Evolutionary conservation across 1,140 invertebrate species (phyloP).

Genomic region (Chionoecetes opilio): DNA sequence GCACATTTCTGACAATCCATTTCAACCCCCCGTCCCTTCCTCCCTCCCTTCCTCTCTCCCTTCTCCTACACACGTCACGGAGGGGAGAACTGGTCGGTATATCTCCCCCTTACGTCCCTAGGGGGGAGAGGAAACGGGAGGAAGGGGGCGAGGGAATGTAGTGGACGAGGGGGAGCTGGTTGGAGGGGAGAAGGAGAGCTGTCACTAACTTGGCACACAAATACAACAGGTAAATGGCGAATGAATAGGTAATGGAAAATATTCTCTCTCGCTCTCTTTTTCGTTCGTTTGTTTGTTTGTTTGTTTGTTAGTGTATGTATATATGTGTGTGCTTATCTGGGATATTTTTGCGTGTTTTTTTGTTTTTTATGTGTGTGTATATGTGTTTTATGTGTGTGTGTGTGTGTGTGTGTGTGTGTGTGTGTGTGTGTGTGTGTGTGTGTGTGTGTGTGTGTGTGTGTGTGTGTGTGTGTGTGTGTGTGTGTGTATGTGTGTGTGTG

Average conservation of each 20-base stretch:
- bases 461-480: no score
- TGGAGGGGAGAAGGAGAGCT: not conserved
- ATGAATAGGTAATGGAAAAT: not conserved
- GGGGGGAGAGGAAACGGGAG: not conserved
- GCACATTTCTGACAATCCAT: constrained; percentile 4
- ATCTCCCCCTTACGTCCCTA: not conserved
- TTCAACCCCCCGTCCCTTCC: not conserved
- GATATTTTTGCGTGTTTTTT: no score
- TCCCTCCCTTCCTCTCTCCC: not conserved
- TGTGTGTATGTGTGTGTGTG: no score
- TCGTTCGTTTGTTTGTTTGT: not conserved
- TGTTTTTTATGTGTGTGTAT: no score
- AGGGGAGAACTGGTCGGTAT: not conserved
- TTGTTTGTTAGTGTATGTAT: no score
- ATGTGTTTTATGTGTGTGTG: no score
- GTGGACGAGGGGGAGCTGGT: no score
- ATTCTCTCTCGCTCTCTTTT: not conserved
- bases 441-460: no score
- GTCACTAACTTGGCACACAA: not conserved
- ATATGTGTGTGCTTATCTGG: no score
- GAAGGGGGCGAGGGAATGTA: no score
- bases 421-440: no score
- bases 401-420: no score
- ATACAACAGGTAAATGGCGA: not conserved
- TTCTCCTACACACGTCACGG: constrained; percentile 4